A percentile compares a stretch with the other conserved stretches of the same genome.
Evolutionary conservation across 2,888 invertebrate genomes (phyloP).

Genomic region (Orthonevra nobilis): DNA sequence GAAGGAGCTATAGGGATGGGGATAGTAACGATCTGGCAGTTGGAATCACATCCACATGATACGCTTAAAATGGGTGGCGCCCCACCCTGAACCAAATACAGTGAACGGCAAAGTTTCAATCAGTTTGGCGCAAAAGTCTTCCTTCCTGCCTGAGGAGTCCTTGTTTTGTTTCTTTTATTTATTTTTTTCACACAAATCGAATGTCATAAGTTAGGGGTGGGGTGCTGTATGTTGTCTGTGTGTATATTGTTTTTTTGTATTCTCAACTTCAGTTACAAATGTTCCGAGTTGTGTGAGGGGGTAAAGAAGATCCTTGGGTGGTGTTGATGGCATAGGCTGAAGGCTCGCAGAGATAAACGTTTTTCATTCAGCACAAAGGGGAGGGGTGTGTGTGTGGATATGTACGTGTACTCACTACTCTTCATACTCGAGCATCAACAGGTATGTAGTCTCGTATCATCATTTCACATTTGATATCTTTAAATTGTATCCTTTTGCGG

Average conservation of each 20-base stretch:
- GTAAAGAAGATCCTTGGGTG: too few species aligned
- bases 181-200: conserved; percentile 55
- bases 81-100: too few species aligned
- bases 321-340: conserved; percentile 46
- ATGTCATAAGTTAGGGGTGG: conserved; percentile 39
- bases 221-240: conserved; percentile 17
- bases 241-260: conserved; percentile 32
- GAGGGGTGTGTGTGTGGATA: conserved; percentile 56
- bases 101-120: conserved; percentile 71
- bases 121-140: conserved; percentile 70
- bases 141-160: conserved; percentile 34
- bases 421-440: conserved; percentile 55
- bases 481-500: conserved; percentile 55
- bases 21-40: conserved; percentile 58
- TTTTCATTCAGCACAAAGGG: conserved; percentile 25
- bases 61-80: conserved; percentile 69
- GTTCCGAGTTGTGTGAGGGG: conserved; percentile 10
- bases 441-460: conserved; percentile 59
- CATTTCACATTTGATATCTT: conserved; percentile 67
- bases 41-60: conserved; percentile 67
- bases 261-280: conserved; percentile 59
- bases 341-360: conserved; percentile 39
- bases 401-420: conserved; percentile 27
- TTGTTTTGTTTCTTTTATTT: neutral
- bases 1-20: conserved; percentile 21